Base-by-base conservation (phyloP, 2,888 invertebrate species). In the Cantharis lateralis region DNA sequence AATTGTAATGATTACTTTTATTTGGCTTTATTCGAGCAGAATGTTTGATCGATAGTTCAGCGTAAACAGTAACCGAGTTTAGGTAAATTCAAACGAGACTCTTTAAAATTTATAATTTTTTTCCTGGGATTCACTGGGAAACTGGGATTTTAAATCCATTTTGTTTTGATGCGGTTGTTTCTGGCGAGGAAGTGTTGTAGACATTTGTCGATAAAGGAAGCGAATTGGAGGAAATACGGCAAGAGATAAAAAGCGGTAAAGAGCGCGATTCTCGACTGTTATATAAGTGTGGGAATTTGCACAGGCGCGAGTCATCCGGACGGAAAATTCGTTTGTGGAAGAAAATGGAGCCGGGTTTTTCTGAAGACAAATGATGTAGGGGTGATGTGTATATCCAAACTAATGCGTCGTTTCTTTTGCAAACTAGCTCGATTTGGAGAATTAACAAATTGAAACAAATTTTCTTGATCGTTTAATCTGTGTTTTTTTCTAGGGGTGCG, bases 301-400 rank as follows among this genome's bases (percentile, higher is more conserved):
- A 82, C 86, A 87, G 86, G 84, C 85, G 86, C 81, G 82, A 82
- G 79, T 86, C 87, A 86, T 82, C 86, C 87, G 87, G 82, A 85
- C 85, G 86, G 88, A 88, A 88, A 88, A 88, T 88, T 88, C 88
- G 88, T 88, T 88, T 88, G 88, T 88, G 85, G 86, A 86, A 86
- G 87, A 88, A 88, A 88, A 88, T 88, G 87, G 87, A 86, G 86
- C 86, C 85, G 86, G 87, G 86, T 87, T 88, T 88, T 88, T 86
- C 87, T 85, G 84, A 87, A 88, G 88, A 88, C 88, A 88, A 88
- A 88, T 88, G 88, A 88, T 87, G 86, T 86, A 84, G 79, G 48
- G 81, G 78, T 78, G 80, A 85, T 84, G 85, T 66, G 64, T 66
- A 66, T 85, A 86, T 85, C 86, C 86, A 86, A 85, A 85, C 86